Evolutionary conservation across 2,797 vertebrate genomes (phyloP).

Genomic region (Phrynocephalus guinanensis): DNA sequence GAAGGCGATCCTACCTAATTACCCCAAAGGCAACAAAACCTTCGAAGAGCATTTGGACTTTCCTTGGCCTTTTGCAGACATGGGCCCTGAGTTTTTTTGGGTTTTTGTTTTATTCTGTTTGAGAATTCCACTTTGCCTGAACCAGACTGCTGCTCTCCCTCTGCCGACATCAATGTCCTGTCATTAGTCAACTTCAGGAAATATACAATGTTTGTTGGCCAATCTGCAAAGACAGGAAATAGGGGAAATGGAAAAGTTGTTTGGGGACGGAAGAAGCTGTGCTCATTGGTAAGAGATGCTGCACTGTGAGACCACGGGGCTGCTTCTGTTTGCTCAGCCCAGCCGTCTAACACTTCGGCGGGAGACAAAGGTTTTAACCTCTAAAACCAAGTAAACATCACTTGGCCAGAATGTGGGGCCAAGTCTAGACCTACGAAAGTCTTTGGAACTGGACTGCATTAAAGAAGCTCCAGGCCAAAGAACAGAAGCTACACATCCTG

Average conservation of each 20-base stretch:
- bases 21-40: conserved; percentile 43
- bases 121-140: conserved; percentile 53
- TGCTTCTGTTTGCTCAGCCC: conserved; percentile 74
- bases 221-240: conserved; percentile 80
- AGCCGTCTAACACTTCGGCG: conserved; percentile 66
- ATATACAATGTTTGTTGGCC: conserved; percentile 76
- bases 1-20: conserved; percentile 10
- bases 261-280: conserved; percentile 77
- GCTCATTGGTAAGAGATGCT: conserved; percentile 75
- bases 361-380: conserved; percentile 74
- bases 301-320: conserved; percentile 73
- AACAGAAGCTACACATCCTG: conserved; percentile 40
- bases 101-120: conserved; percentile 48
- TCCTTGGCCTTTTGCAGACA: conserved; percentile 37
- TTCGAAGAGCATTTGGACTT: conserved; percentile 23
- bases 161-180: conserved; percentile 79
- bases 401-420: conserved; percentile 65
- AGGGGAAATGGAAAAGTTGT: conserved; percentile 79
- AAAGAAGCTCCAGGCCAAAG: conserved; percentile 55
- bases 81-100: conserved; percentile 9
- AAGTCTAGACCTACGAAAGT: conserved; percentile 62
- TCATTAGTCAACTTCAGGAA: conserved; percentile 83
- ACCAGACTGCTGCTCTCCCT: conserved; percentile 51
- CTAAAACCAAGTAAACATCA: conserved; percentile 69
- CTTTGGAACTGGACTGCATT: conserved; percentile 41